Conservation (phyloP, 2,888 invertebrate species). For the Sarcophaga carnaria region DNA sequence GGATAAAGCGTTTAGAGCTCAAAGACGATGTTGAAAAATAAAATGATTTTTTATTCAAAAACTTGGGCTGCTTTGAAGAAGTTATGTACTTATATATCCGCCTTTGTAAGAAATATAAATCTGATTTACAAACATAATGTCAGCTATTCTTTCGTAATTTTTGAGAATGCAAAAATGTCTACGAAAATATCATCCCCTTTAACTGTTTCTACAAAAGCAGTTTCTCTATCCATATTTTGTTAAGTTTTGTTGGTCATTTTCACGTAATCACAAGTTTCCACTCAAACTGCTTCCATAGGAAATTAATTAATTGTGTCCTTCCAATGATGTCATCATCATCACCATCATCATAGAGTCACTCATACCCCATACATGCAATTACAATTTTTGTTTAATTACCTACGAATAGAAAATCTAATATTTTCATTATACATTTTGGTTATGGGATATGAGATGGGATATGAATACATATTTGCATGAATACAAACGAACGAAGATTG, state of each 20-base stretch:
- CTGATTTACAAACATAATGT: no score
- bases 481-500: no score
- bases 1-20: no score
- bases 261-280: background rate
- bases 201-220: background rate
- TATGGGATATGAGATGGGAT: background rate
- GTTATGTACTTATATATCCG: no score
- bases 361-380: slow-evolving; percentile 39
- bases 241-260: background rate
- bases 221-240: background rate
- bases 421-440: no score
- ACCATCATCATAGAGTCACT: background rate
- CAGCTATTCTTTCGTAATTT: no score
- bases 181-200: background rate
- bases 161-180: no score
- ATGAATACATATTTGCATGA: background rate
- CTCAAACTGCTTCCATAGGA: background rate
- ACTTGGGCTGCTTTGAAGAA: no score
- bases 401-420: slow-evolving; percentile 10
- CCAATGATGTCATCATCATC: slow-evolving; percentile 54
- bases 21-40: no score
- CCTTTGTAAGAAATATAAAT: no score
- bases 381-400: slow-evolving; percentile 60
- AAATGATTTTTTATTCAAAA: no score
- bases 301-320: slow-evolving; percentile 42